Evolutionary conservation across 2,888 invertebrate species (phyloP).

Genomic region (Tipula helvola): DNA sequence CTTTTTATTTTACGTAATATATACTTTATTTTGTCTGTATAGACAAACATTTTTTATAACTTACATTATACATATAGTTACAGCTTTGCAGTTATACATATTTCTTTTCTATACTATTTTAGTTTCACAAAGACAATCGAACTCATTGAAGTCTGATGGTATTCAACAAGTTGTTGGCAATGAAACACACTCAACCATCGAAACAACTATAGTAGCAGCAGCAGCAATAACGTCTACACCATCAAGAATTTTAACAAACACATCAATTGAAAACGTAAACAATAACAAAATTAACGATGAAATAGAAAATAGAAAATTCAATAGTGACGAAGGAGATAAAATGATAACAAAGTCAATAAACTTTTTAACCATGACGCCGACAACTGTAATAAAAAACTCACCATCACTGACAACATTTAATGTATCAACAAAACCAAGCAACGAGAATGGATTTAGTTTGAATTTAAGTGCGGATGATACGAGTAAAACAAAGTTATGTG

Average conservation of each 20-base stretch:
- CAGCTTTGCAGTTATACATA: neutral
- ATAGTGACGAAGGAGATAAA: neutral
- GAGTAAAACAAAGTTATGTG: neutral
- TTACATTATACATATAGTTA: neutral
- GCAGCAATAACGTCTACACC: neutral
- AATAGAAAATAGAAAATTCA: neutral
- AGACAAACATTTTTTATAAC: neutral
- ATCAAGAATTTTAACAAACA: neutral
- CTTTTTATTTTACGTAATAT: neutral
- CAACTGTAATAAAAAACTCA: neutral
- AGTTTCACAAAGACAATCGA: neutral
- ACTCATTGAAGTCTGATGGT: neutral
- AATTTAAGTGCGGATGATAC: neutral
- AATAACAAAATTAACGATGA: neutral
- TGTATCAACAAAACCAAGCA: neutral
- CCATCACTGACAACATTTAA: neutral
- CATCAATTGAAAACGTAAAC: neutral
- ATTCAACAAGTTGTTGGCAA: neutral
- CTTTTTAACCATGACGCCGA: neutral
- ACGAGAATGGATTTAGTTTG: neutral
- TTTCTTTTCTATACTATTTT: neutral
- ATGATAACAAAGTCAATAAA: slow-evolving; percentile 6
- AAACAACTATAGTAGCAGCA: neutral
- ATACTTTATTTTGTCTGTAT: neutral
- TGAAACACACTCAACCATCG: neutral